Percentiles rank a stretch among this genome's conserved stretches.
Evolutionary conservation across 2,113 vertebrate genomes (phyloP).

Genomic region (Prinia subflava): DNA sequence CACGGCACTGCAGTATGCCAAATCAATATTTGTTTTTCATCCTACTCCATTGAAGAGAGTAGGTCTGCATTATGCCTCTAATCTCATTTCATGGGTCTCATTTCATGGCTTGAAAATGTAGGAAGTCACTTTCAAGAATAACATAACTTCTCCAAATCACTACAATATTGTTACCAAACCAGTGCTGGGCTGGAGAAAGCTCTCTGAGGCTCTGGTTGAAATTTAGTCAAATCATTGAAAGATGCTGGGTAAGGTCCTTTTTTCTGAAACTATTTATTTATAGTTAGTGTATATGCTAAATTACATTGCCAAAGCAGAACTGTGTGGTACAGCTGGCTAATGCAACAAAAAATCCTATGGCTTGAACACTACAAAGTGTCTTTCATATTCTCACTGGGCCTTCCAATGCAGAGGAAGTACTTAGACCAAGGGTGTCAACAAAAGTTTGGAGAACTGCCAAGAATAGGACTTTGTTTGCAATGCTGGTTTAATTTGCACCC

Average conservation of each 20-base stretch:
- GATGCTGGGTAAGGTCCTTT: neutral
- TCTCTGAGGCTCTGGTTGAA: neutral
- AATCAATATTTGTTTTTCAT: neutral
- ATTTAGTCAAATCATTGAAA: neutral
- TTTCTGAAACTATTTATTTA: neutral
- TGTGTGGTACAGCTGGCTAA: neutral
- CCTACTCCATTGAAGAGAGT: neutral
- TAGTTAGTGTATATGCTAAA: neutral
- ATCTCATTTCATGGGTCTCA: neutral
- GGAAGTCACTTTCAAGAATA: neutral
- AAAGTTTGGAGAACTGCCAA: neutral
- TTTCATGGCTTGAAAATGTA: neutral
- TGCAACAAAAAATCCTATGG: neutral
- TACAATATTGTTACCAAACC: neutral
- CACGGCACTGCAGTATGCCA: fast-evolving
- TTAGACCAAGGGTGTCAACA: neutral
- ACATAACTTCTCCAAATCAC: neutral
- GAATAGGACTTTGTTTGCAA: neutral
- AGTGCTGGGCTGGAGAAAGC: neutral
- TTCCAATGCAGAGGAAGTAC: neutral
- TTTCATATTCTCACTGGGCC: neutral
- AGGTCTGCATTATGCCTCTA: neutral
- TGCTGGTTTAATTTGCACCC: neutral
- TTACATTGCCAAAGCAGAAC: neutral
- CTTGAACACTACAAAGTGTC: neutral